Conservation (phyloP, 2,113 vertebrate species). For the Daboia siamensis region DNA sequence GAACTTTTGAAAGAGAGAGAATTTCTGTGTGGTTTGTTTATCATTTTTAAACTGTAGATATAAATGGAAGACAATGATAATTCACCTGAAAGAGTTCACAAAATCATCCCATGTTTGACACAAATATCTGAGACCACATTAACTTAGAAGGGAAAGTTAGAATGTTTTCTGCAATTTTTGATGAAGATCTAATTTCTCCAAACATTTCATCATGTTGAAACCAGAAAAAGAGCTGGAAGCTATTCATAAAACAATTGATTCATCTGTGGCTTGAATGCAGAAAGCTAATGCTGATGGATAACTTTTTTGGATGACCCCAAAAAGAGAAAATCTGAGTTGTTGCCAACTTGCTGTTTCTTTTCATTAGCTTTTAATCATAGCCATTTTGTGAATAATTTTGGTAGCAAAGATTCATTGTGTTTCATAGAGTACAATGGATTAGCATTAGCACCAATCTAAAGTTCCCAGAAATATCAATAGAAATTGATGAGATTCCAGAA, state of each 20-base stretch:
- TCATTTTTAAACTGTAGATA: not conserved
- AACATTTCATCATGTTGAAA: not conserved
- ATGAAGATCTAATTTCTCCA: not conserved
- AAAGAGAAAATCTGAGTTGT: not conserved
- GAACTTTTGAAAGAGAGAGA: not conserved
- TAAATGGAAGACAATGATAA: not conserved
- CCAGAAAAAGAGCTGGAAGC: not conserved
- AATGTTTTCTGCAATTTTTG: not conserved
- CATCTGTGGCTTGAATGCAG: not conserved
- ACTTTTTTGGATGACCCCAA: not conserved
- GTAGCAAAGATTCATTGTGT: not conserved
- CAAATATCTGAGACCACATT: not conserved
- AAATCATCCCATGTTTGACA: not conserved
- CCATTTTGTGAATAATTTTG: not conserved
- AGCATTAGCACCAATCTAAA: not conserved
- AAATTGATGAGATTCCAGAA: not conserved
- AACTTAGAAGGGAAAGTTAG: not conserved
- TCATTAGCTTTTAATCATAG: not conserved
- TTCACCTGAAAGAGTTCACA: not conserved
- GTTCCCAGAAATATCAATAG: not conserved
- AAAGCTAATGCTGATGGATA: not conserved
- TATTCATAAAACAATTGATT: not conserved
- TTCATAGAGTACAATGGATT: not conserved
- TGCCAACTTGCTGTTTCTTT: not conserved
- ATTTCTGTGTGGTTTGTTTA: not conserved